A percentile compares a stretch with the other conserved stretches of the same genome.
These are phyloP conservation scores for Cantharis rufa DNA, from an alignment of 2,888 invertebrate species.

Conservation along the genomic window DNA sequence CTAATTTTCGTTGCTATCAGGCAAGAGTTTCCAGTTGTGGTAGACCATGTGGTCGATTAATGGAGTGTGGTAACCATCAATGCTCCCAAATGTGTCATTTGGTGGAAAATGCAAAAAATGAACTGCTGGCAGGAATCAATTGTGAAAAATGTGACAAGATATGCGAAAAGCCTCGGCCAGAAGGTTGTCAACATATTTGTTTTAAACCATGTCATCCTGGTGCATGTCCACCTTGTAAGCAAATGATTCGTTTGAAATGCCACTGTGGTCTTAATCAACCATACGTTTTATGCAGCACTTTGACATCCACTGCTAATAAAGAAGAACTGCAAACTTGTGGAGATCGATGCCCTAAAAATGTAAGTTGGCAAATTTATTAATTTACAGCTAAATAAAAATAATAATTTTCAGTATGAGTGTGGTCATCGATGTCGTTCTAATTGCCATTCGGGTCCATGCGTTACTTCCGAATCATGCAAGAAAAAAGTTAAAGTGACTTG, in stretches of 20 bases:
- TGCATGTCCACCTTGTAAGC: conserved; percentile 75
- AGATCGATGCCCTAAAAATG: conserved; percentile 84
- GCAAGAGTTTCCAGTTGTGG: conserved; percentile 79
- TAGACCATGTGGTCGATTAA: conserved; percentile 70
- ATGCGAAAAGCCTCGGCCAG: conserved; percentile 68
- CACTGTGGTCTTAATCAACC: conserved; percentile 81
- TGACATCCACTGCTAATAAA: conserved; percentile 59
- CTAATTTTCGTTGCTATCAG: conserved; percentile 70
- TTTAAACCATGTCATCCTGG: conserved; percentile 72
- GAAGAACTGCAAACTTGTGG: conserved; percentile 66
- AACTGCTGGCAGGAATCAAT: conserved; percentile 53
- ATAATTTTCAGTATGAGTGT: conserved; percentile 69
- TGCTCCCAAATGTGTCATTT: conserved; percentile 77
- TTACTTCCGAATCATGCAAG: conserved; percentile 68
- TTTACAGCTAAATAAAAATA: neutral
- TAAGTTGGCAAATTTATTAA: conserved; percentile 50
- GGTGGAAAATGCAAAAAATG: conserved; percentile 57
- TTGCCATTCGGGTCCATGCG: conserved; percentile 77
- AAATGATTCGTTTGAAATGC: conserved; percentile 72
- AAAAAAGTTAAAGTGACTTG: conserved; percentile 82
- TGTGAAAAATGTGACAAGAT: conserved; percentile 64
- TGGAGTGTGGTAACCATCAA: conserved; percentile 79
- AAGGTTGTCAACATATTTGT: conserved; percentile 78
- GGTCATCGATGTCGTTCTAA: conserved; percentile 78
- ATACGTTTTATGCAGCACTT: conserved; percentile 74